These are phyloP conservation scores for Trachelipus rathkii DNA, from an alignment of 1,140 invertebrate species.

Conservation along the genomic window DNA sequence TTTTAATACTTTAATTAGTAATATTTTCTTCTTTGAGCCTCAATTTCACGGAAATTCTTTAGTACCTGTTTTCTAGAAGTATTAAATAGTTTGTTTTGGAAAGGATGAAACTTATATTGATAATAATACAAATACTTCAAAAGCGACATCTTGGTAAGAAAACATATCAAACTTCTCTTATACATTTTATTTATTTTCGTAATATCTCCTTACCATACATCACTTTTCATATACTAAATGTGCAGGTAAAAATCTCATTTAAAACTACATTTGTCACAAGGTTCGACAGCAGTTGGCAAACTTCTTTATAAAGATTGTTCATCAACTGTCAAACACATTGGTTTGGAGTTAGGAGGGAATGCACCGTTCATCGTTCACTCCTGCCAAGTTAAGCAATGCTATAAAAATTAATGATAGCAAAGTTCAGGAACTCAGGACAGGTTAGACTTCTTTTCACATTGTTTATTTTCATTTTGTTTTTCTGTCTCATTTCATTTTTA, in stretches of 20 bases:
- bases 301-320: constrained; percentile 80
- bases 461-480: too few relatives aligned
- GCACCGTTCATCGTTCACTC: constrained; percentile 92
- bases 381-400: constrained; percentile 84
- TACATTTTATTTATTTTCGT: neutral
- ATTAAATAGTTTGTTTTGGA: too few relatives aligned
- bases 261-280: constrained; percentile 48
- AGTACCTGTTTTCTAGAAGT: too few relatives aligned
- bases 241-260: too few relatives aligned
- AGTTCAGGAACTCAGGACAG: constrained; percentile 93
- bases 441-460: too few relatives aligned
- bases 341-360: constrained; percentile 94
- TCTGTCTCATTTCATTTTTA: too few relatives aligned
- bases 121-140: too few relatives aligned
- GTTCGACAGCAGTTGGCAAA: constrained; percentile 80
- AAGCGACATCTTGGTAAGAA: neutral
- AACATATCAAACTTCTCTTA: too few relatives aligned
- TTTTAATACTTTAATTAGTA: too few relatives aligned
- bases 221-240: neutral
- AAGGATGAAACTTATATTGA: too few relatives aligned
- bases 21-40: too few relatives aligned
- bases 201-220: neutral
- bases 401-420: constrained; percentile 81
- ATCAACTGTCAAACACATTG: constrained; percentile 79
- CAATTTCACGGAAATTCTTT: too few relatives aligned